phyloP scores from a whole-genome alignment of 2,113 vertebrate species.

The Herpailurus yagouaroundi region DNA sequence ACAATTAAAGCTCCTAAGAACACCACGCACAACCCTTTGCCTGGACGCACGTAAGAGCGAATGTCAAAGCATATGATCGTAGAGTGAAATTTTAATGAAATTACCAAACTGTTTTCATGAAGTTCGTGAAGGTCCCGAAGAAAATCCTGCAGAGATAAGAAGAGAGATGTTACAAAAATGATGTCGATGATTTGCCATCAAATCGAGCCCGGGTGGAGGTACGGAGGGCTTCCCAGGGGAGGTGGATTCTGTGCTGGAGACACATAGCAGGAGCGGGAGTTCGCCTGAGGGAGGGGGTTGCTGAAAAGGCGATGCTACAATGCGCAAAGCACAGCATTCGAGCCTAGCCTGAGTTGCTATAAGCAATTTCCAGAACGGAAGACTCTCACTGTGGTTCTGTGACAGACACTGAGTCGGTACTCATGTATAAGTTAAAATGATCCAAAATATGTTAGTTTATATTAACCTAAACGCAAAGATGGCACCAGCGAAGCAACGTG shows the following conservation, averaged over 20 bases:
- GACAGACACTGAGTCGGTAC: not conserved
- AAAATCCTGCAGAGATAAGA: not conserved
- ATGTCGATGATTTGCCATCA: not conserved
- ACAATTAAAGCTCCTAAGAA: not conserved
- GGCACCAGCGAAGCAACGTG: not conserved
- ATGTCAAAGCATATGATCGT: not conserved
- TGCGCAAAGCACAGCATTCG: not conserved
- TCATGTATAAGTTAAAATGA: not conserved
- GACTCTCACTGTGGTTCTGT: not conserved
- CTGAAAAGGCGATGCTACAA: not conserved
- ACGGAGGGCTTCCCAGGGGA: not conserved
- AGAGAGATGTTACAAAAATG: not conserved
- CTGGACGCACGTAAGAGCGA: rapidly evolving
- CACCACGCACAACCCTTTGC: not conserved
- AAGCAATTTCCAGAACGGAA: not conserved
- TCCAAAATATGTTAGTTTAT: not conserved
- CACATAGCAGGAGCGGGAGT: not conserved
- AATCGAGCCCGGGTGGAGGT: not conserved
- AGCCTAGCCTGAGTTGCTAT: no score
- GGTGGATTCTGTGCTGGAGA: not conserved
- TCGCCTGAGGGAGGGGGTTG: not conserved
- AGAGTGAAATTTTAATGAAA: not conserved
- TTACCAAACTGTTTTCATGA: not conserved
- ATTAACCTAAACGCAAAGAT: not conserved
- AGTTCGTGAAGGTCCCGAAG: not conserved